A percentile compares a stretch with the other conserved stretches of the same genome.
Conservation (phyloP, 2,797 vertebrate species). For the Scolopax rusticola region DNA sequence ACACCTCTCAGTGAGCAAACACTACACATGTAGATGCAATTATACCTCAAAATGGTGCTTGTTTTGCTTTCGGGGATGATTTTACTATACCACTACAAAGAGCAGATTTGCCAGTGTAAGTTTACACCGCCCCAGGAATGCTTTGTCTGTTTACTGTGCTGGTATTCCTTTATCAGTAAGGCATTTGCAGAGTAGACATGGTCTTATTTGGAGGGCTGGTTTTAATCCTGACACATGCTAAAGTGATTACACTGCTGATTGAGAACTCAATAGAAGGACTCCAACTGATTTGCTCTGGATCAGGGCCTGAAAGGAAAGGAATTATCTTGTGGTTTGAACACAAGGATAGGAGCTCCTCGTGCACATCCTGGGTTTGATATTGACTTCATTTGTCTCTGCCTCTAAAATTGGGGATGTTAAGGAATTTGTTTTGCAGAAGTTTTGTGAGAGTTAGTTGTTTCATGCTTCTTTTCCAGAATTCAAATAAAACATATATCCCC, state of each 20-base stretch:
- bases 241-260: conserved; percentile 75
- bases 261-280: conserved; percentile 73
- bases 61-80: conserved; percentile 71
- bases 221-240: conserved; percentile 77
- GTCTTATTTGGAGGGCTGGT: conserved; percentile 73
- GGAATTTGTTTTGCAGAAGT: conserved; percentile 19
- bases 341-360: conserved; percentile 2
- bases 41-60: conserved; percentile 73
- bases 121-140: conserved; percentile 73
- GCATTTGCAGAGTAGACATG: conserved; percentile 74
- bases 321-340: conserved; percentile 69
- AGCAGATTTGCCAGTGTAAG: conserved; percentile 73
- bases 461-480: not conserved
- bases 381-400: conserved; percentile 30
- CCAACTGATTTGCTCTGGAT: conserved; percentile 74
- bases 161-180: conserved; percentile 75
- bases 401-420: not conserved
- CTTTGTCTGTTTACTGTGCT: conserved; percentile 75
- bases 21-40: conserved; percentile 75
- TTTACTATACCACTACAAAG: conserved; percentile 74
- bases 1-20: conserved; percentile 73
- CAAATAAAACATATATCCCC: not conserved
- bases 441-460: conserved; percentile 6
- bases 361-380: conserved; percentile 47
- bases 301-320: conserved; percentile 67